phyloP scores from a whole-genome alignment of 2,888 invertebrate species.

The Rhopalosiphum nymphaeae region DNA sequence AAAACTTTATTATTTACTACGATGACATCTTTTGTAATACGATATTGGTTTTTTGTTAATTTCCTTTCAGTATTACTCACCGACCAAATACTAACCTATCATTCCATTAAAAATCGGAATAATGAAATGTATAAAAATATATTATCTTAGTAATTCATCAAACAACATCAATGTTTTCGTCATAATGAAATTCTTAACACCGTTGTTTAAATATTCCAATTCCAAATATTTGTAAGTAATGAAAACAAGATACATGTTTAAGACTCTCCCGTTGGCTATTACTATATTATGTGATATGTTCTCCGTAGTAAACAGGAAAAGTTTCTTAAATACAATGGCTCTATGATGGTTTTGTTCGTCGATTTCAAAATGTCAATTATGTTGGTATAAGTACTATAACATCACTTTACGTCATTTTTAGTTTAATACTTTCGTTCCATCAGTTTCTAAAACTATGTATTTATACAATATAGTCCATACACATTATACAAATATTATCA shows the following conservation, averaged over 20 bases:
- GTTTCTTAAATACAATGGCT: neutral
- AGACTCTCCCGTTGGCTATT: neutral
- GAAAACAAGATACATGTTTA: neutral
- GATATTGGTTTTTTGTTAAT: neutral
- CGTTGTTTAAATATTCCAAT: neutral
- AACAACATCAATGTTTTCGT: neutral
- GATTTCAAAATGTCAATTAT: neutral
- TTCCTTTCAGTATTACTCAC: neutral
- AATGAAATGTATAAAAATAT: neutral
- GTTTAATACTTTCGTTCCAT: neutral
- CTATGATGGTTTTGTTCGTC: neutral
- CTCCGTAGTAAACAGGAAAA: neutral
- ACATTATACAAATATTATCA: neutral
- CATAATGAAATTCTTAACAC: neutral
- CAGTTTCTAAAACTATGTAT: neutral
- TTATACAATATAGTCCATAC: neutral
- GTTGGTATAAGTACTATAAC: neutral
- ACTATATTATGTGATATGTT: neutral
- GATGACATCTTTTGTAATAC: neutral
- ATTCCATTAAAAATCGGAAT: neutral
- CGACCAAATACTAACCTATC: neutral
- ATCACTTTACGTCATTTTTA: neutral
- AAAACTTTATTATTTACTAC: neutral
- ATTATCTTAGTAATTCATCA: neutral
- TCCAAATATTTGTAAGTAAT: neutral